Evolutionary conservation across 2,113 vertebrate species (phyloP).

Genomic region (Cephalopterus ornatus): DNA sequence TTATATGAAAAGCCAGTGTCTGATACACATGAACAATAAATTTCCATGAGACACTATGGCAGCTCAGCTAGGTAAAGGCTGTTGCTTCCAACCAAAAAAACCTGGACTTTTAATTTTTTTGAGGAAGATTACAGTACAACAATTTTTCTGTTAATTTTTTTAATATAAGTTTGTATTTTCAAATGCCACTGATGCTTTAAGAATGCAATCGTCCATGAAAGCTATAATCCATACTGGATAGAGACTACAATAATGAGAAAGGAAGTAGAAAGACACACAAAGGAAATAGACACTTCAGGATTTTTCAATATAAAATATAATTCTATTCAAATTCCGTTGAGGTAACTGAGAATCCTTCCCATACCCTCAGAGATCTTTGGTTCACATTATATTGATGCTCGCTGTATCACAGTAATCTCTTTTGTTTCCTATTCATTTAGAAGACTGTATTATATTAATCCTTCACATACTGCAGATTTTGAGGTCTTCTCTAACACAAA

Average conservation of each 20-base stretch:
- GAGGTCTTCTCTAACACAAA: neutral
- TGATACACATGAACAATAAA: neutral
- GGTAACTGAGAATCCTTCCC: neutral
- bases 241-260: neutral
- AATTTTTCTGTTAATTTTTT: neutral
- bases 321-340: neutral
- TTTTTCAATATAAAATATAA: neutral
- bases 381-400: neutral
- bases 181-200: neutral
- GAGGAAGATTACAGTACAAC: neutral
- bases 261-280: neutral
- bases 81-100: neutral
- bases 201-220: neutral
- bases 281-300: neutral
- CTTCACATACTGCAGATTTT: neutral
- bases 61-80: neutral
- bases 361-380: neutral
- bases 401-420: neutral
- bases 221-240: neutral
- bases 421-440: conserved; percentile 16
- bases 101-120: neutral
- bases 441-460: conserved; percentile 23
- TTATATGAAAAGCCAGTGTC: neutral
- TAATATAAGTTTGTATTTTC: neutral
- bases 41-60: neutral